These are phyloP conservation scores for Philotrypesis tridentata DNA, from an alignment of 1,140 invertebrate genomes.

Conservation along the genomic window DNA sequence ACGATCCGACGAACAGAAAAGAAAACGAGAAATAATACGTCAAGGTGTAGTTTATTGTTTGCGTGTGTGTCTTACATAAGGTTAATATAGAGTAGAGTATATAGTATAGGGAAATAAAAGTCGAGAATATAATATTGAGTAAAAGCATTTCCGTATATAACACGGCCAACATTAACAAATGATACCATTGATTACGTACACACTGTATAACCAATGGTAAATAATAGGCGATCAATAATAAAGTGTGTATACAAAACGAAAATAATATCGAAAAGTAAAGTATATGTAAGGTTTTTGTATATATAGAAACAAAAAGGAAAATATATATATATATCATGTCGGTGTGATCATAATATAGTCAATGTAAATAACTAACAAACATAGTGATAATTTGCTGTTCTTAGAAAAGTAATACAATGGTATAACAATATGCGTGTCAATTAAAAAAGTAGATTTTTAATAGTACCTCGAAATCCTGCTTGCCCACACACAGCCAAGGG, in stretches of 20 bases:
- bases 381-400: constrained; percentile 46
- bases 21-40: not conserved
- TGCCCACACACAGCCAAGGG: constrained; percentile 68
- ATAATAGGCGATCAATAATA: constrained; percentile 35
- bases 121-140: constrained; percentile 34
- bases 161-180: constrained; percentile 66
- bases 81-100: not conserved
- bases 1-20: not conserved
- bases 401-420: constrained; percentile 48
- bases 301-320: constrained; percentile 20
- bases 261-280: constrained; percentile 3
- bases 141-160: constrained; percentile 70
- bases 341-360: constrained; percentile 19
- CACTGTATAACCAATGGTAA: constrained; percentile 36
- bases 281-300: not conserved
- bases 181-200: constrained; percentile 23
- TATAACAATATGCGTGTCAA: constrained; percentile 53
- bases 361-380: constrained; percentile 49
- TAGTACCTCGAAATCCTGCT: constrained; percentile 75
- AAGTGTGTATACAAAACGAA: constrained; percentile 7
- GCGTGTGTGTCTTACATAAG: not conserved
- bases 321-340: constrained; percentile 24
- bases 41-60: not conserved
- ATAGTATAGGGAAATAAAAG: constrained; percentile 32
- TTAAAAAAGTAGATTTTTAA: constrained; percentile 69